Evolutionary conservation across 2,113 vertebrate genomes (phyloP).

Genomic region (Spea bombifrons): DNA sequence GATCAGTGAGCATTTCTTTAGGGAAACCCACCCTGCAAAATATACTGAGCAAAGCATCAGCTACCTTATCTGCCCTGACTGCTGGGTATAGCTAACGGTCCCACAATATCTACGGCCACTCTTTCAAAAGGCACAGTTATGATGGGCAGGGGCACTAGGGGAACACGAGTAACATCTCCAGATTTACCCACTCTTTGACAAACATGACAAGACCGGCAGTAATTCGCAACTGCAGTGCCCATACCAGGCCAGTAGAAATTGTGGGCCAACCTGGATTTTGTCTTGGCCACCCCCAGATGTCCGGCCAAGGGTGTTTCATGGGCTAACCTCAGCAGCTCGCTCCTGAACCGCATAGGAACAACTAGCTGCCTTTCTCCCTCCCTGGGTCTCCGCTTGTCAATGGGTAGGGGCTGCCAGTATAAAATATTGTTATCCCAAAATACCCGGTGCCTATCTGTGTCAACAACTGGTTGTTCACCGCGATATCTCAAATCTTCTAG

Average conservation of each 20-base stretch:
- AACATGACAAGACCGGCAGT: neutral
- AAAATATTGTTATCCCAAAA: too few relatives aligned
- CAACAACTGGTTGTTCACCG: too few relatives aligned
- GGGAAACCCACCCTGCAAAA: neutral
- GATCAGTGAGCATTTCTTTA: constrained; percentile 2
- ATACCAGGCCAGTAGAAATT: neutral
- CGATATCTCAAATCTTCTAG: too few relatives aligned
- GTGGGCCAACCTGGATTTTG: neutral
- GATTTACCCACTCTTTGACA: neutral
- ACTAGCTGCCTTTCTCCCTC: neutral
- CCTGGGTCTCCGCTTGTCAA: too few relatives aligned
- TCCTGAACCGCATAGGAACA: neutral
- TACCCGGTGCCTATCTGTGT: too few relatives aligned
- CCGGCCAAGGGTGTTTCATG: neutral
- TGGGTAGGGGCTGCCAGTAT: too few relatives aligned
- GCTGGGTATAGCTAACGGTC: neutral
- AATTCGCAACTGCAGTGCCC: neutral
- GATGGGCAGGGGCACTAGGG: neutral
- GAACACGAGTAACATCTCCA: neutral
- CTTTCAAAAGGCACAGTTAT: constrained; percentile 6
- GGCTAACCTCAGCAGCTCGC: neutral
- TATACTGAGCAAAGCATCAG: neutral
- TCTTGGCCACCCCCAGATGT: neutral
- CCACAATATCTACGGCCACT: constrained; percentile 4
- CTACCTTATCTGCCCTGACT: neutral